Evolutionary conservation across 1,140 invertebrate genomes (phyloP).

Genomic region (Rhyacophila brunnea): DNA sequence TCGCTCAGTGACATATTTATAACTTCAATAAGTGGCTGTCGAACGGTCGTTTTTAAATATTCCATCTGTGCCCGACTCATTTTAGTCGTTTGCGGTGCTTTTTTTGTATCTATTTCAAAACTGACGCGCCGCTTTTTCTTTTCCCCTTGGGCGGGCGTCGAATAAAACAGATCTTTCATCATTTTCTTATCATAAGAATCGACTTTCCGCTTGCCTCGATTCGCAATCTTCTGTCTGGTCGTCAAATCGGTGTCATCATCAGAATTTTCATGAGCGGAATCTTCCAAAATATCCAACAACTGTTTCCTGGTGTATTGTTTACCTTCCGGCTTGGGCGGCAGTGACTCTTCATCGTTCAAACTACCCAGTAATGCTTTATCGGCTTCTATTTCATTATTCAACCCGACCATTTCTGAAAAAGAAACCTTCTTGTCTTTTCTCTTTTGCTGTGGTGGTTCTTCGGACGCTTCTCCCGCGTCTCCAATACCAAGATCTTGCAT

Average conservation of each 20-base stretch:
- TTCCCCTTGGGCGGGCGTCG: neutral
- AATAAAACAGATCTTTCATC: neutral
- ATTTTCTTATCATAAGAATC: neutral
- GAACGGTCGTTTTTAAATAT: slow-evolving; percentile 11
- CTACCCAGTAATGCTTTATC: neutral
- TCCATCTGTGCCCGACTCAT: neutral
- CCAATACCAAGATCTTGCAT: neutral
- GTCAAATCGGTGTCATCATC: neutral
- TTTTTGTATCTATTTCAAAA: too few species aligned
- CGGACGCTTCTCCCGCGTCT: neutral
- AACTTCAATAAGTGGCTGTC: slow-evolving; percentile 4
- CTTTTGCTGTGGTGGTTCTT: neutral
- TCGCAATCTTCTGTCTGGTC: too few species aligned
- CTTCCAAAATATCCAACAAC: slow-evolving; percentile 12
- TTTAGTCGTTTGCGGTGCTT: too few species aligned
- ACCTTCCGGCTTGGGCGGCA: neutral
- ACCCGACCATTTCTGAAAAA: slow-evolving; percentile 4
- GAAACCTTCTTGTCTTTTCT: slow-evolving; percentile 2
- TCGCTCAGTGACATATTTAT: neutral
- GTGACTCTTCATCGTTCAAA: neutral
- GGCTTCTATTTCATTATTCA: neutral
- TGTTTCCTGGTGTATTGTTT: slow-evolving; percentile 17
- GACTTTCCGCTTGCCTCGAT: neutral
- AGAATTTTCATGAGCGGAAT: neutral
- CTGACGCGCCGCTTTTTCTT: too few species aligned